Evolutionary conservation across 2,113 vertebrate genomes (phyloP).

Genomic region (Vulpes vulpes): DNA sequence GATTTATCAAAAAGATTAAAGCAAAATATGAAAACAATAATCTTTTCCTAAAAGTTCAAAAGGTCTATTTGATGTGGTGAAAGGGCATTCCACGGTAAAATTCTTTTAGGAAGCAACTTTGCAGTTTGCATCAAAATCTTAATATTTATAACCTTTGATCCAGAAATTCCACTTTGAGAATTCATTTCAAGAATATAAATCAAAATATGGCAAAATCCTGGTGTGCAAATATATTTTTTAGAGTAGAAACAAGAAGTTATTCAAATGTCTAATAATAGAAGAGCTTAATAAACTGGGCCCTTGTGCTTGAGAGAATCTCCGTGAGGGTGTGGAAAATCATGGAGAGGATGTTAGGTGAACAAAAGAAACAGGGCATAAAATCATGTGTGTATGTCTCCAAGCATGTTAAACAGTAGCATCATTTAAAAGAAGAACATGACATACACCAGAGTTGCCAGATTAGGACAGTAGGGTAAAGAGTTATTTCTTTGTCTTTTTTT

Average conservation of each 20-base stretch:
- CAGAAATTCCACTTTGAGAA: neutral
- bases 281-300: neutral
- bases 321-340: neutral
- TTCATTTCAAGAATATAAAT: conserved; percentile 14
- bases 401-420: neutral
- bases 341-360: neutral
- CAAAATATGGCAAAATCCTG: conserved; percentile 9
- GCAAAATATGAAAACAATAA: conserved; percentile 14
- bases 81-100: neutral
- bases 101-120: conserved; percentile 1
- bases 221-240: neutral
- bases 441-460: neutral
- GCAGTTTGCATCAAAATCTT: neutral
- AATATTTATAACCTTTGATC: neutral
- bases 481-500: neutral
- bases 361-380: neutral
- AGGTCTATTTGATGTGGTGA: neutral
- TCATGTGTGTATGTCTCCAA: rapidly evolving
- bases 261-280: neutral
- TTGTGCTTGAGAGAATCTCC: neutral
- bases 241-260: neutral
- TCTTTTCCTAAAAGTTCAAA: neutral
- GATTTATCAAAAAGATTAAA: conserved; percentile 3
- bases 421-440: neutral
- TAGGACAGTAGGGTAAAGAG: neutral